Evolutionary conservation across 2,797 vertebrate species (phyloP), one percentile per base, ranked within the genome.

Genomic region (Zalophus californianus): DNA sequence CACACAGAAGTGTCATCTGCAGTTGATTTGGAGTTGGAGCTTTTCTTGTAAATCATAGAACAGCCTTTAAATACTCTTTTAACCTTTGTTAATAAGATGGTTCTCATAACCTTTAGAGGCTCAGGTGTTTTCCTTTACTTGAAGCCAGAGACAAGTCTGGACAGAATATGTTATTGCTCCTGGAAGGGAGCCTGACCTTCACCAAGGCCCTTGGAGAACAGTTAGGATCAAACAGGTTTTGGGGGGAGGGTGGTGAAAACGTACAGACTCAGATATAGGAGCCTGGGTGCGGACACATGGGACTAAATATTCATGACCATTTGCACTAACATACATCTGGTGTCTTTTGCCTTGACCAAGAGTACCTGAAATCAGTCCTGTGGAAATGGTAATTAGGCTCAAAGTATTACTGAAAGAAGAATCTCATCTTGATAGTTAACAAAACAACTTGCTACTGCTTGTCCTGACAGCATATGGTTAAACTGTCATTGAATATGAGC

Each of bases 71-170:
- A 79, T 95, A 82, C 23, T 68, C 68, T 95, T 68, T 84, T 80
- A 84, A 85, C 78, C 58, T 96, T 83, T 83, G 62, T 94, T 94
- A 95, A 95, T 82, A 86, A 97, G 54, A 58, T 29, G 66, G 70
- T 92, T 97, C 62, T 87, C 48, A 73, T 90, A 85, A 68, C 32
- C 90, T 96, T 86, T 7, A 16, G 70, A 91, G 91, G 94, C 92
- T 96, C 96, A 98, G 96, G 92, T 97, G 96, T 97, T 98, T 92
- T 64, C 84, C 82, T 85, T 97, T 96, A 84, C 97, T 97, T 94
- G 66, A 89, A 98, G 97, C 92, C 93, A 97, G 87, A 93, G 92
- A 91, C 98, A 97, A 96, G 94, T 85, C 94, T 94, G 95, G 89
- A 97, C 96, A 97, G 97, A 77, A 72, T 35, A 41, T 82, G 56